A percentile compares a stretch with the other conserved stretches of the same genome.
phyloP scores from a whole-genome alignment of 1,140 invertebrate species.

The Ectropis grisescens region DNA sequence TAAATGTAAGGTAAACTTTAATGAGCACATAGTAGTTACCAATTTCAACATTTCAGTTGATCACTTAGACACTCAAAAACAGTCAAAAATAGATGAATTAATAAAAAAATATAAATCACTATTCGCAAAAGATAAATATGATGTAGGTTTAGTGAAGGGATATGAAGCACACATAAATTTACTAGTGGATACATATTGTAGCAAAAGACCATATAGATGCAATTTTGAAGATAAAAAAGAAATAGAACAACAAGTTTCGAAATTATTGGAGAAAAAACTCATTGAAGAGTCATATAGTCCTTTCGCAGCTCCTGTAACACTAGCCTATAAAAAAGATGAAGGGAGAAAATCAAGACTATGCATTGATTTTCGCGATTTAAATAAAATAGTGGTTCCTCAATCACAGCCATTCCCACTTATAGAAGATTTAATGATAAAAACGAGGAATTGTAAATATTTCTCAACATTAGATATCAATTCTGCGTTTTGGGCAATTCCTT shows the following conservation, averaged over 20 bases:
- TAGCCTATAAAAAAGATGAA: too few species aligned
- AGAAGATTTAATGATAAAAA: too few species aligned
- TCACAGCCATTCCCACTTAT: too few species aligned
- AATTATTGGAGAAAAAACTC: too few species aligned
- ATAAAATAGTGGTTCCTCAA: too few species aligned
- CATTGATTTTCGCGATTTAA: too few species aligned
- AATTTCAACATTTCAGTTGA: slow-evolving; percentile 22
- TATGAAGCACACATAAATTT: slow-evolving; percentile 37
- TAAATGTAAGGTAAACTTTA: slow-evolving; percentile 21
- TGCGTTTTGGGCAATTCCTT: slow-evolving; percentile 51
- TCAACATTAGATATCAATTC: too few species aligned
- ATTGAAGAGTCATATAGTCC: too few species aligned
- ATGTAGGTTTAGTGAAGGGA: slow-evolving; percentile 23
- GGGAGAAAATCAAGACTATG: too few species aligned
- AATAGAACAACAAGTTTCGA: slow-evolving; percentile 34
- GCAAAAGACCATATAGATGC: slow-evolving; percentile 40
- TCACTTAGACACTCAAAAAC: slow-evolving; percentile 23
- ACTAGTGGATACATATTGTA: too few species aligned
- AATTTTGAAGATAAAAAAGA: slow-evolving; percentile 36
- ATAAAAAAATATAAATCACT: slow-evolving; percentile 24
- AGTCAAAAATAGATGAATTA: slow-evolving; percentile 22
- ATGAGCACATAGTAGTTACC: slow-evolving; percentile 27
- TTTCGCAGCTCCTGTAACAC: too few species aligned
- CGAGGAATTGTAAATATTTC: too few species aligned
- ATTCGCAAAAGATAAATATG: slow-evolving; percentile 42